Evolutionary conservation across 2,113 vertebrate genomes (phyloP), one percentile per base, ranked within the genome.

Genomic region (Brachyhypopomus gauderio): DNA sequence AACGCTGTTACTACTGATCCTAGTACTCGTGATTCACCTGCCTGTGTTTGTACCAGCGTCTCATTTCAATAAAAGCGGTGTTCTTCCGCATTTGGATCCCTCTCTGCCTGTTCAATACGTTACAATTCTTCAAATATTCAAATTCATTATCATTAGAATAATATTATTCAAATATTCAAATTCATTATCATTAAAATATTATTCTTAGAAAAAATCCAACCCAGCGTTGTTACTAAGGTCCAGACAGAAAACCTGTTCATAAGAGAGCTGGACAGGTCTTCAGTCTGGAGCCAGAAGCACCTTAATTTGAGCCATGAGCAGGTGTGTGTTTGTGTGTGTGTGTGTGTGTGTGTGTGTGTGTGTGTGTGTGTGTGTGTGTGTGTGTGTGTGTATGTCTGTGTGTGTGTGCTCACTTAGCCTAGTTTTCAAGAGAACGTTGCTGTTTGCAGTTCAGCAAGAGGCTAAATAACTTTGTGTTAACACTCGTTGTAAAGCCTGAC

Each of bases 221-320:
- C 8, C 34, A 58, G 48, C 30, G 38, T 2, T 38, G 75, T 12
- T 20, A 4, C 36, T 4, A 69, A 67, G 63, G 45, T 56, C 25
- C 17, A 48, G 17, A 23, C 38, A 48, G 36, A 38, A 63, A 14
- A 19, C 41, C 64, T 34, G 17, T 70, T 56, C 74, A 45, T 62
- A 34, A 62, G 52, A 48, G 70, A 30, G 41, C 17, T 48, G 38
- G 56, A 22, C 48, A 67, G 74, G 38, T 41, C 27, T 77, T 63
- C 17, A 55, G 41, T 72, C 72, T 69, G 22, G 62, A 38, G 77
- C 34, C 25, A 64, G n/a, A 48, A 67, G 63, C 34, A 74, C 76
- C 55, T 80, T 84, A 34, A 73, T 81, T 74, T 81, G 25, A 72
- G 69, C 17, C 58, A 27, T 30, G 52, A 75, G 58, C 25, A 38